These are phyloP conservation scores for Hassar affinis DNA, from an alignment of 2,113 vertebrate species.

Conservation along the genomic window DNA sequence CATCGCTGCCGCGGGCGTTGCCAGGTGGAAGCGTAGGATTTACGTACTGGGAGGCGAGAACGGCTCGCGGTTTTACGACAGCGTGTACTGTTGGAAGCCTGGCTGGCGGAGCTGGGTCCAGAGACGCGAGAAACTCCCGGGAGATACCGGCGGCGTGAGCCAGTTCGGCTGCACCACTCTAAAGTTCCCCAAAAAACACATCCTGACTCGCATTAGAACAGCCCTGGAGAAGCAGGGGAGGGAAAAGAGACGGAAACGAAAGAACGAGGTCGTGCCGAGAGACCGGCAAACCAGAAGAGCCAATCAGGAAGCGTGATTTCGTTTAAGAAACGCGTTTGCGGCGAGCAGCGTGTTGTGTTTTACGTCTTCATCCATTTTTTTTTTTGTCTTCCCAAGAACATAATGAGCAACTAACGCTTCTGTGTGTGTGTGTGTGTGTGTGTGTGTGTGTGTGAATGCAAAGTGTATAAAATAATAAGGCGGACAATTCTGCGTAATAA, in stretches of 20 bases:
- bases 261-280: background rate
- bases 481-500: no score
- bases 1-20: conserved; percentile 75
- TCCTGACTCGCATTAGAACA: conserved; percentile 71
- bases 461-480: no score
- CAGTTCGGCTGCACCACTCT: conserved; percentile 79
- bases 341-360: background rate
- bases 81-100: conserved; percentile 80
- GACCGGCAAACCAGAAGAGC: background rate
- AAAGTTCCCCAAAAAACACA: conserved; percentile 80
- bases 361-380: background rate
- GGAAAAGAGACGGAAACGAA: conserved; percentile 40
- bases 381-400: background rate
- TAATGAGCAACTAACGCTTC: background rate
- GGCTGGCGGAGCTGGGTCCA: conserved; percentile 82
- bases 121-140: conserved; percentile 76
- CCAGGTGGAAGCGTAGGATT: conserved; percentile 78
- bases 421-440: background rate
- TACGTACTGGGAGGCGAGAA: conserved; percentile 80
- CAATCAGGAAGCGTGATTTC: conserved; percentile 42
- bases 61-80: conserved; percentile 74
- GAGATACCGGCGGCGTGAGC: conserved; percentile 75
- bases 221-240: conserved; percentile 65
- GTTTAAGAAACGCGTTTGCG: background rate
- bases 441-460: background rate